Conservation (phyloP, 2,888 invertebrate species). For the Ommatoiulus sabulosus region DNA sequence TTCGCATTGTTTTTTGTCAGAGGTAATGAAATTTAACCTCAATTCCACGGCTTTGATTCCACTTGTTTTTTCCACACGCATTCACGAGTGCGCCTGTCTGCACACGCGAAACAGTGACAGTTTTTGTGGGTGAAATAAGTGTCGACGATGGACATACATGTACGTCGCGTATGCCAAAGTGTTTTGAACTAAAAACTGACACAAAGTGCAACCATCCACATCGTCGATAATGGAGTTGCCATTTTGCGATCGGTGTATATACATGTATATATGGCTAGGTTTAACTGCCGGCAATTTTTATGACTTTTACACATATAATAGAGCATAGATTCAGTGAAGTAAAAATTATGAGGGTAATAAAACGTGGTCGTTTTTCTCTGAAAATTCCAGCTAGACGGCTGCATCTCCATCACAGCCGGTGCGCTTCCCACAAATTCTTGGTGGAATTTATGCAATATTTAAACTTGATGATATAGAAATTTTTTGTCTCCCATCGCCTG, state of each 20-base stretch:
- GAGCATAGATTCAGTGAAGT: conserved; percentile 3
- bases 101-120: not conserved
- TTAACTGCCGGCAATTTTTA: conserved; percentile 23
- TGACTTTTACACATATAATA: not conserved
- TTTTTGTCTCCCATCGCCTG: not conserved
- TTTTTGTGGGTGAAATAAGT: not conserved
- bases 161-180: not conserved
- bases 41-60: too few species aligned
- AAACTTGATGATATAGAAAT: too few species aligned
- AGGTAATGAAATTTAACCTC: not conserved
- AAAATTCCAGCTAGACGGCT: not conserved
- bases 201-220: not conserved
- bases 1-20: not conserved
- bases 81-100: not conserved
- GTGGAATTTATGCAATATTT: not conserved
- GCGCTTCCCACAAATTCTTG: not conserved
- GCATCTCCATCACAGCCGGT: not conserved
- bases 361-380: not conserved
- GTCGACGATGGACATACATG: not conserved
- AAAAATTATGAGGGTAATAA: conserved; percentile 8
- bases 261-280: not conserved
- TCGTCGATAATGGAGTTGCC: conserved; percentile 8
- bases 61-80: not conserved
- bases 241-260: not conserved
- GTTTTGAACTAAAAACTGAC: not conserved